A percentile compares a stretch with the other conserved stretches of the same genome.
Conservation (phyloP, 92 coral and sea anemone genomes). For the Parazoanthus darwini region DNA sequence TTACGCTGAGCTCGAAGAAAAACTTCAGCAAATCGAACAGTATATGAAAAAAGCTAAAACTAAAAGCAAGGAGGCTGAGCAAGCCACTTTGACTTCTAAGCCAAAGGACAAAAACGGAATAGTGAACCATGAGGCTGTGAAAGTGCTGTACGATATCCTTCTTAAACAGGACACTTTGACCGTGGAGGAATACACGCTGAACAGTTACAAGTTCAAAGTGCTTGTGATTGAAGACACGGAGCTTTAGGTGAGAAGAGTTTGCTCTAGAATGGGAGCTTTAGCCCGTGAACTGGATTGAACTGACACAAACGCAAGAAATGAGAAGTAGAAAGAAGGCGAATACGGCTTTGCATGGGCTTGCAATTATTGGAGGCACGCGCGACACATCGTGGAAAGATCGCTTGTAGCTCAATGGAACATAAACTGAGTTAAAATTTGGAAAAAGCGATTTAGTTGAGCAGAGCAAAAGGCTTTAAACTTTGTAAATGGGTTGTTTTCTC, state of each 20-base stretch:
- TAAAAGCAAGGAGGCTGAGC: conserved; percentile 2
- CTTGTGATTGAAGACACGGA: conserved; percentile 88
- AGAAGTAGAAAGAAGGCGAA: neutral
- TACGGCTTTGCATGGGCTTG: neutral
- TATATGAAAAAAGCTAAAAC: conserved; percentile 23
- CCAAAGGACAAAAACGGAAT: neutral
- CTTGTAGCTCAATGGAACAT: neutral
- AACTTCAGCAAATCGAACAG: conserved; percentile 40
- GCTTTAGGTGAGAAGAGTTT: conserved; percentile 35
- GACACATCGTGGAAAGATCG: neutral
- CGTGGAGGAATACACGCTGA: conserved; percentile 74
- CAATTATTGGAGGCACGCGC: neutral
- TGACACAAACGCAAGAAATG: neutral
- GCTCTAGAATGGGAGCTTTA: neutral
- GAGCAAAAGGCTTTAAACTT: neutral
- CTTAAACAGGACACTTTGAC: conserved; percentile 73
- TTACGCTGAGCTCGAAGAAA: conserved; percentile 23
- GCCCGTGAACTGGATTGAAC: neutral
- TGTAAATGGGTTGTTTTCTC: too few species aligned
- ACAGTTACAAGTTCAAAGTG: conserved; percentile 69
- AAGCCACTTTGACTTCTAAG: neutral
- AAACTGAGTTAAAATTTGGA: neutral
- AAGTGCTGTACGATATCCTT: conserved; percentile 71
- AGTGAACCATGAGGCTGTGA: conserved; percentile 49
- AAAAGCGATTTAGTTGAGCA: neutral